Evolutionary conservation across 1,140 invertebrate genomes (phyloP).

Genomic region (Drosophila prosaltans): DNA sequence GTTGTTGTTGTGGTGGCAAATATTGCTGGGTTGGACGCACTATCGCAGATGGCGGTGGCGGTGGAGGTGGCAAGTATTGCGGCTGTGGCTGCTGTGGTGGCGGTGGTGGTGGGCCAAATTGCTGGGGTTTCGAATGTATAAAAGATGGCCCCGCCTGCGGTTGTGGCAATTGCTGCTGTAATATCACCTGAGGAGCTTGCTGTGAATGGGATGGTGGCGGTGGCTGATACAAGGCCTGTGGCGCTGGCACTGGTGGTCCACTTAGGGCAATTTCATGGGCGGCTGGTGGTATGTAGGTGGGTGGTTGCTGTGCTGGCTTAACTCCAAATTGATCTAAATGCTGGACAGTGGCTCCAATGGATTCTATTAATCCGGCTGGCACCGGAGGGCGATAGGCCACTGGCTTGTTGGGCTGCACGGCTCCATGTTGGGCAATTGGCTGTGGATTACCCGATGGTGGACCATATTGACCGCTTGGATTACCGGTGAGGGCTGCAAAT

Average conservation of each 20-base stretch:
- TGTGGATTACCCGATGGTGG: slow-evolving; percentile 75
- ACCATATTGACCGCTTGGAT: slow-evolving; percentile 54
- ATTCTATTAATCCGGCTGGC: slow-evolving; percentile 87
- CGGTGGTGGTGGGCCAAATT: slow-evolving; percentile 44
- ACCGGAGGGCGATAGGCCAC: slow-evolving; percentile 88
- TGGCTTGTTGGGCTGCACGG: slow-evolving; percentile 84
- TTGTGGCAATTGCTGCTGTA: slow-evolving; percentile 70
- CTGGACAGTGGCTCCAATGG: slow-evolving; percentile 85
- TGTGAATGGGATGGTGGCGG: slow-evolving; percentile 49
- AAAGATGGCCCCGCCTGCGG: slow-evolving; percentile 60
- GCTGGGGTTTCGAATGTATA: slow-evolving; percentile 42
- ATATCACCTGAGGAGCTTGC: slow-evolving; percentile 41
- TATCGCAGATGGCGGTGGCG: slow-evolving; percentile 38
- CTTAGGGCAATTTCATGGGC: slow-evolving; percentile 84
- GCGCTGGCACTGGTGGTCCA: slow-evolving; percentile 31
- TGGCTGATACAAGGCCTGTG: slow-evolving; percentile 47
- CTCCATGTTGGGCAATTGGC: slow-evolving; percentile 66
- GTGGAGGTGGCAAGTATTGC: slow-evolving; percentile 33
- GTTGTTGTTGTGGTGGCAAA: slow-evolving; percentile 38
- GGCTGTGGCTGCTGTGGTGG: slow-evolving; percentile 40
- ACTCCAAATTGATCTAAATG: slow-evolving; percentile 83
- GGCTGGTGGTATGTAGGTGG: slow-evolving; percentile 87
- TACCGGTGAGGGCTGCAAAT: slow-evolving; percentile 68
- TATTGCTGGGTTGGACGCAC: slow-evolving; percentile 25
- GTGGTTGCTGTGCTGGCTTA: slow-evolving; percentile 81